phyloP scores from a whole-genome alignment of 1,140 invertebrate genomes.

The Cyclina sinensis region DNA sequence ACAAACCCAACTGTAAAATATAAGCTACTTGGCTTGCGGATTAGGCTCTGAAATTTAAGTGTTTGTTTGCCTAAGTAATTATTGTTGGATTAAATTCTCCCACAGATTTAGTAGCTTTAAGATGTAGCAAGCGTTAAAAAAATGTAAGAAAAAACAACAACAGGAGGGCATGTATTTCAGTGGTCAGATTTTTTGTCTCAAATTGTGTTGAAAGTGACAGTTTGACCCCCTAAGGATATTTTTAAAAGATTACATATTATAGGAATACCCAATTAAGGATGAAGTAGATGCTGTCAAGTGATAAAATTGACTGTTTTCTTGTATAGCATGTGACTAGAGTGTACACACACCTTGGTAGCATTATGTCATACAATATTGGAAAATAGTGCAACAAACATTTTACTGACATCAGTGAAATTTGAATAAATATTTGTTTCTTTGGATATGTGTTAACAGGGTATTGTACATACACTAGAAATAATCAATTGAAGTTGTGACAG shows the following conservation, averaged over 20 bases:
- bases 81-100: constrained; percentile 16
- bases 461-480: background rate
- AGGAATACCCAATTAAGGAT: background rate
- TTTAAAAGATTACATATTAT: constrained; percentile 17
- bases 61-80: constrained; percentile 25
- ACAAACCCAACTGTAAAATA: constrained; percentile 12
- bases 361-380: background rate
- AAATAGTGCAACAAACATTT: background rate
- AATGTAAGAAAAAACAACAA: background rate
- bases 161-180: background rate
- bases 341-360: background rate
- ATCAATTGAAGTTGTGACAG: constrained; percentile 8
- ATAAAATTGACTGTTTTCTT: background rate
- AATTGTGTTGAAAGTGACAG: background rate
- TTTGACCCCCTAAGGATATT: constrained; percentile 17
- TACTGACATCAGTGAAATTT: background rate
- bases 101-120: background rate
- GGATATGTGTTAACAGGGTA: background rate
- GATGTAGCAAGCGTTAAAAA: background rate
- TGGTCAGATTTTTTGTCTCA: background rate
- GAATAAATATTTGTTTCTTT: constrained; percentile 3
- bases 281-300: background rate
- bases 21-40: background rate
- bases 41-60: background rate
- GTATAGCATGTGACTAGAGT: background rate